Evolutionary conservation across 2,888 invertebrate genomes (phyloP), one percentile per base, ranked within the genome.

Genomic region (Drosophila sordidula): DNA sequence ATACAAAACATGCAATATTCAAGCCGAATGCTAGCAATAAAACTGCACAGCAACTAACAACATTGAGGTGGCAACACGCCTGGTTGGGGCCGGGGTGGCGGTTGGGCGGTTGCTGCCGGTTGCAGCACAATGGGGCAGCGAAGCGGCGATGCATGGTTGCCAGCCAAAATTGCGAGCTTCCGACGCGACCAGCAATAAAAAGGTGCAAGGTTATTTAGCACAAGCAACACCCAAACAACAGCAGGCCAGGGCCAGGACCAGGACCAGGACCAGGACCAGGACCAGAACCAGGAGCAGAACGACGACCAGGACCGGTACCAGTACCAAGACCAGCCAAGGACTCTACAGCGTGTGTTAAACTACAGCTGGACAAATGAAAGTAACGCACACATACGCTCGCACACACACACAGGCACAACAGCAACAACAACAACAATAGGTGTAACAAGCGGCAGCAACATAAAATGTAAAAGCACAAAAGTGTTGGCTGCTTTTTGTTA

Each of bases 181-280:
- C 83, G 87, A 85, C 85, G 86, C 85, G 82, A 69, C 87, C 70
- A 61, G 83, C 88, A 84, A 88, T 86, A 88, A 88, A 88, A 86
- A 86, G 87, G 89, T 86, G 89, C 89, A 88, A 86, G 87, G 85
- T 86, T 86, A 88, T 88, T 87, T 86, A 83, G 87, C 77, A 73
- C 85, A 67, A 73, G 82, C 75, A 82, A 82, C 86, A 83, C 75
- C 80, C 58, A 79, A 75, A 39, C 51, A 77, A 52, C 50, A 62
- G 22, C 56, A 29, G 25, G 4, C 34, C 26, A 61, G 51, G 32
- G 18, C 36, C 36, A 38, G 12, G 32, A 34, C 12, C 47, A 54
- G 34, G 12, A 59, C 26, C 47, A 54, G 70, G 34, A 75, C 59
- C 49, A 46, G 39, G 4, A 47, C 1, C 63, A 12, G 38, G 9